Evolutionary conservation across 2,113 vertebrate species (phyloP).

Genomic region (Azemiops feae): DNA sequence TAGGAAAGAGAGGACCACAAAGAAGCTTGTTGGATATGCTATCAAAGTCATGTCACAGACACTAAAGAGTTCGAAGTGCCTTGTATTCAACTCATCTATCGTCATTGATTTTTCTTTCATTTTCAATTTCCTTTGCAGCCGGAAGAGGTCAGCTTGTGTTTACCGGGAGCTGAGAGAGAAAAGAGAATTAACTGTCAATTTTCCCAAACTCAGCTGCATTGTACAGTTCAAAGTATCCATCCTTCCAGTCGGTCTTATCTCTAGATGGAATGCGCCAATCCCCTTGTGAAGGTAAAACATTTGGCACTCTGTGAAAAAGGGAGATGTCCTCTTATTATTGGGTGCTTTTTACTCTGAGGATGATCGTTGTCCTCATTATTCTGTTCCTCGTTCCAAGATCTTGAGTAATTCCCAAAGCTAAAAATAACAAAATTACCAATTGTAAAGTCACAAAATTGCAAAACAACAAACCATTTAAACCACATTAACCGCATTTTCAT

Average conservation of each 20-base stretch:
- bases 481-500: not conserved
- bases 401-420: not conserved
- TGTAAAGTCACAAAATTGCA: not conserved
- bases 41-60: not conserved
- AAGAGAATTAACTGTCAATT: not conserved
- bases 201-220: not conserved
- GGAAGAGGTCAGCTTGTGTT: not conserved
- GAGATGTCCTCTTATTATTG: not conserved
- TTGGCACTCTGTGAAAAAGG: not conserved
- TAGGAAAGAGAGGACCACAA: not conserved
- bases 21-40: not conserved
- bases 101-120: not conserved
- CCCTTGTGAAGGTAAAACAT: not conserved
- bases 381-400: not conserved
- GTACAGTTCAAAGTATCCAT: not conserved
- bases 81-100: not conserved
- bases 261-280: not conserved
- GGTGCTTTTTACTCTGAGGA: not conserved
- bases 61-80: not conserved
- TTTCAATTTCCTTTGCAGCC: not conserved
- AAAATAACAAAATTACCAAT: not conserved
- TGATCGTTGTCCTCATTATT: not conserved
- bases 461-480: not conserved
- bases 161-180: not conserved
- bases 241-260: not conserved